Percentiles rank a stretch among this genome's conserved stretches.
phyloP scores from a whole-genome alignment of 2,888 invertebrate species.

The Oxystoma pomonae region DNA sequence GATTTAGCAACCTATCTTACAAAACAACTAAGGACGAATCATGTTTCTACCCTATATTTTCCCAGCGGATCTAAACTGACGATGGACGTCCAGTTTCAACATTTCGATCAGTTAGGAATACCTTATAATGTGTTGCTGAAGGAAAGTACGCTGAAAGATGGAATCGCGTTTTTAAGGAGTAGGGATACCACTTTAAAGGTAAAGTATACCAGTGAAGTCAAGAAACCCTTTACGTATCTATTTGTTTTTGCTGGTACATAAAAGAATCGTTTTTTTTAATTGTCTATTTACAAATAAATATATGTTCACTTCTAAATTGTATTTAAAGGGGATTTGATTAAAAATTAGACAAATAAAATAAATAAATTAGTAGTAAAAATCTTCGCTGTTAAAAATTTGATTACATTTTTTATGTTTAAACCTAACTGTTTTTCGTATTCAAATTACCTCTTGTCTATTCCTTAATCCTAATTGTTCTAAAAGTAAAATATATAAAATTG shows the following conservation, averaged over 20 bases:
- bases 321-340: too few species aligned
- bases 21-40: constrained; percentile 50
- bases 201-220: too few species aligned
- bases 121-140: constrained; percentile 70
- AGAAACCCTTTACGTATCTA: not conserved
- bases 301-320: too few species aligned
- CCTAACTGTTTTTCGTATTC: too few species aligned
- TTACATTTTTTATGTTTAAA: too few species aligned
- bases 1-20: constrained; percentile 56
- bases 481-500: too few species aligned
- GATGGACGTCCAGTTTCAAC: constrained; percentile 47
- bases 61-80: constrained; percentile 39
- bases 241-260: not conserved
- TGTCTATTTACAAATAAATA: constrained; percentile 19
- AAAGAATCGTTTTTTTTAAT: not conserved
- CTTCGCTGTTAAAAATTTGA: too few species aligned
- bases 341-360: too few species aligned
- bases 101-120: constrained; percentile 61
- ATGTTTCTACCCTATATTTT: constrained; percentile 45
- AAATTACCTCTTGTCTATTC: too few species aligned
- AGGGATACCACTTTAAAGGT: constrained; percentile 67
- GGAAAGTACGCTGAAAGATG: constrained; percentile 63
- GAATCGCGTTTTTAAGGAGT: constrained; percentile 62
- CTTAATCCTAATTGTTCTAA: too few species aligned
- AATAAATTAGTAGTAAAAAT: too few species aligned